Base-by-base conservation (phyloP, 2,888 invertebrate genomes). In the Allygus modestus region DNA sequence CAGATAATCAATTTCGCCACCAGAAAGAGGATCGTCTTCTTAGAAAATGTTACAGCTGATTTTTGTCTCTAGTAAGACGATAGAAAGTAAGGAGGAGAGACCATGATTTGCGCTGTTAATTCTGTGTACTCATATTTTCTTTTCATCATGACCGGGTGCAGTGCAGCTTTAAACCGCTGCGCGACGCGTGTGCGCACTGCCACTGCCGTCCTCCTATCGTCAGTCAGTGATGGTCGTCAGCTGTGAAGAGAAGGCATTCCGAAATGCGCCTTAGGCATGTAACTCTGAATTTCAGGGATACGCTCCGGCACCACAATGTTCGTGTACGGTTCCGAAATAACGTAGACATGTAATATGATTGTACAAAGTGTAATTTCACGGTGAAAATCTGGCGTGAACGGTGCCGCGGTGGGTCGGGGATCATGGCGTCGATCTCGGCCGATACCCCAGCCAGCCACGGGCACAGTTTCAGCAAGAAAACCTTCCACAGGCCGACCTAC, bases 401-500 rank as follows among this genome's bases (percentile, higher is more conserved):
- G 91, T 90, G 90, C 90, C 91, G 91, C 90, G 91, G 92, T 91
- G 92, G 92, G 92, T 91, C 91, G 91, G 91, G 91, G 92, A 91
- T 91, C 90, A 92, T 92, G 92, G 92, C 92, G 92, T 92, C 92
- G 91, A 37, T 83, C 73, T 82, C 82, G 82, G 85, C 82, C 61
- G 82, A 84, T 46, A 83, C 89, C 89, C 89, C 89, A 89, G 89
- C 90, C 89, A 90, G 90, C 91, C 92, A 96, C 93, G 97, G 97
- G 91, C 99, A 99, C 94, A 97, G 96, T 94, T 99, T 99, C 95
- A 96, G 96, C 92, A 99, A 99, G 96, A 99, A 99, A 94, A 99
- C 98, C 93, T 99, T 99, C 94, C 99, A 99, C 94, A 99, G 99
- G 94, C 99, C 99, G 92, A 98, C 98, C 90, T 99, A 99, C 94